phyloP scores from a whole-genome alignment of 2,113 vertebrate genomes.

The Seriola dumerili region DNA sequence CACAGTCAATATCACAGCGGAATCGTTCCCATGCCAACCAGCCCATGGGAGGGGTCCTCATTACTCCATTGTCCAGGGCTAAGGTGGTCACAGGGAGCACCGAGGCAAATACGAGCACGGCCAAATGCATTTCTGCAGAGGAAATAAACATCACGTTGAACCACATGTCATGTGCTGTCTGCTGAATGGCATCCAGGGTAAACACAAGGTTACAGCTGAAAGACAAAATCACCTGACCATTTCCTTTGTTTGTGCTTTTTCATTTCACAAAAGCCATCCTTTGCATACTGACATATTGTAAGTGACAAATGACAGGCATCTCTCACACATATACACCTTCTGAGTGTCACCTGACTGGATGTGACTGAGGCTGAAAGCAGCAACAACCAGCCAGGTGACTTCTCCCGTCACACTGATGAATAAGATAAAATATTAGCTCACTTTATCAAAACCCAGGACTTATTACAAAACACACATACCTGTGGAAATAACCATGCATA shows the following conservation, averaged over 20 bases:
- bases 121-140: conserved; percentile 64
- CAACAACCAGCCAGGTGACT: conserved; percentile 43
- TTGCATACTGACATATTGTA: neutral
- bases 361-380: neutral
- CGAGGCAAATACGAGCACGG: conserved; percentile 53
- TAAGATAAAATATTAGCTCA: neutral
- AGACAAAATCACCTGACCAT: too few species aligned
- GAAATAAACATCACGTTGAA: neutral
- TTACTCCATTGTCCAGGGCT: conserved; percentile 91
- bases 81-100: conserved; percentile 58
- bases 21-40: conserved; percentile 97
- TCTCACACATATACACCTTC: neutral
- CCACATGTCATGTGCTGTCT: neutral
- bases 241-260: too few species aligned
- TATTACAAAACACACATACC: too few species aligned
- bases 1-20: conserved; percentile 91
- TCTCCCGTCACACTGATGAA: neutral
- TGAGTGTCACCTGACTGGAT: conserved; percentile 51
- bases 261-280: neutral
- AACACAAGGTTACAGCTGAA: neutral
- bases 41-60: conserved; percentile 93
- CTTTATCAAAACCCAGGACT: neutral
- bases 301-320: too few species aligned
- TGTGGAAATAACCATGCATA: neutral
- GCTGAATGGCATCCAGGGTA: neutral